phyloP scores from a whole-genome alignment of 1,140 invertebrate species.

The Drosophila elegans region DNA sequence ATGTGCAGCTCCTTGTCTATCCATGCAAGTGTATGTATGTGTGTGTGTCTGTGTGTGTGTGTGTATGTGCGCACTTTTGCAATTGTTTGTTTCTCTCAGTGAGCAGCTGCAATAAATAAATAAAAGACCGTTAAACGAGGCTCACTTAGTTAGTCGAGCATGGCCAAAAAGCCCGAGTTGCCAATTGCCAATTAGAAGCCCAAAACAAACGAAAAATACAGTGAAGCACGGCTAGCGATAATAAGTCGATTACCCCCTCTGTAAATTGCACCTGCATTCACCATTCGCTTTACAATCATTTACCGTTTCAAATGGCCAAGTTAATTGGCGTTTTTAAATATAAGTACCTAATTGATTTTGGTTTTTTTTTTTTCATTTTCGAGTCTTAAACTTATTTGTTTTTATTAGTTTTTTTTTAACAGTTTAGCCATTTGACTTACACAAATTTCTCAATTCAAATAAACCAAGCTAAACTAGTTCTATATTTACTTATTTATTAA shows the following conservation, averaged over 20 bases:
- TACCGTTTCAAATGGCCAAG: conserved; percentile 1
- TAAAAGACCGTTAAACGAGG: conserved; percentile 42
- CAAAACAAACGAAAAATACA: conserved; percentile 32
- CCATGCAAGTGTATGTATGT: neutral
- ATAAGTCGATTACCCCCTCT: conserved; percentile 13
- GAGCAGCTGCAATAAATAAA: conserved; percentile 26
- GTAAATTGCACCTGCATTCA: conserved; percentile 20
- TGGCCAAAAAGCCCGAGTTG: conserved; percentile 37
- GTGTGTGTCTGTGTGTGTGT: neutral
- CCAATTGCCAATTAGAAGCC: conserved; percentile 29
- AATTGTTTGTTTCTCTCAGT: neutral
- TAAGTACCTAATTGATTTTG: neutral
- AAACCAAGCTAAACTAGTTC: no score
- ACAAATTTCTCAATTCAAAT: no score
- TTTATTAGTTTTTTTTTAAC: neutral
- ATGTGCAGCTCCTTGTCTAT: conserved; percentile 28
- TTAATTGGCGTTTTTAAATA: neutral
- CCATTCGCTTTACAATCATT: conserved; percentile 6
- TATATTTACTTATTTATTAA: no score
- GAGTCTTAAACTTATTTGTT: neutral
- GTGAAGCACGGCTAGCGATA: conserved; percentile 21
- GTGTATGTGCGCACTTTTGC: neutral
- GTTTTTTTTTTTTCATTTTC: neutral
- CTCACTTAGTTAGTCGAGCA: conserved; percentile 38
- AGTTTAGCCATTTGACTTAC: no score